These are phyloP conservation scores for Boloria euphrosyne DNA, from an alignment of 2,888 invertebrate genomes.

Conservation along the genomic window DNA sequence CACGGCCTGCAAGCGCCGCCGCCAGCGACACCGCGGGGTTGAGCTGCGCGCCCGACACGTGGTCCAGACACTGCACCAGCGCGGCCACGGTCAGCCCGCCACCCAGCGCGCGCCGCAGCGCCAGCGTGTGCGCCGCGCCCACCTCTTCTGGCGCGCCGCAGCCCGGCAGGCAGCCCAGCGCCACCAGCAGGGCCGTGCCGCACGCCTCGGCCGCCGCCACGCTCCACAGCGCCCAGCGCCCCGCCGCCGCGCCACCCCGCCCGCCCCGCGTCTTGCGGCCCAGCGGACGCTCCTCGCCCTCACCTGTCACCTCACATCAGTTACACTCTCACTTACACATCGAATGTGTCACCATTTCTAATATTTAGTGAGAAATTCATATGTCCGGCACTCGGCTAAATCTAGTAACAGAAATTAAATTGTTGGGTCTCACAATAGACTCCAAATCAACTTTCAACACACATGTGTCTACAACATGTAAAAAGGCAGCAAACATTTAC, in stretches of 20 bases:
- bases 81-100: conserved; percentile 86
- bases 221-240: conserved; percentile 48
- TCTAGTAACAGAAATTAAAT: too few species aligned
- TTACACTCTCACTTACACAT: conserved; percentile 7
- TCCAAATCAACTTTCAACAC: too few species aligned
- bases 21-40: conserved; percentile 89
- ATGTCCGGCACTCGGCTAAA: too few species aligned
- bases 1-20: conserved; percentile 77
- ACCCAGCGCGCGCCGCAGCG: conserved; percentile 74
- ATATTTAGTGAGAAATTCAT: too few species aligned
- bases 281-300: conserved; percentile 66
- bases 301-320: conserved; percentile 77
- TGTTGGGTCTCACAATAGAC: too few species aligned
- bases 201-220: conserved; percentile 82
- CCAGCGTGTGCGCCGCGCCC: conserved; percentile 60
- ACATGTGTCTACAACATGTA: too few species aligned
- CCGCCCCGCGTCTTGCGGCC: conserved; percentile 25
- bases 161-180: conserved; percentile 86
- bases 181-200: conserved; percentile 86
- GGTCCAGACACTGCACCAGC: conserved; percentile 87
- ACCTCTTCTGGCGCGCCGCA: conserved; percentile 54
- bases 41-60: conserved; percentile 88
- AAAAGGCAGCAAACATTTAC: too few species aligned
- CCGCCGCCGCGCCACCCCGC: conserved; percentile 1
- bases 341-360: conserved; percentile 56